A percentile compares a stretch with the other conserved stretches of the same genome.
phyloP scores from a whole-genome alignment of 2,888 invertebrate species.

The Oscheius myriophilus region DNA sequence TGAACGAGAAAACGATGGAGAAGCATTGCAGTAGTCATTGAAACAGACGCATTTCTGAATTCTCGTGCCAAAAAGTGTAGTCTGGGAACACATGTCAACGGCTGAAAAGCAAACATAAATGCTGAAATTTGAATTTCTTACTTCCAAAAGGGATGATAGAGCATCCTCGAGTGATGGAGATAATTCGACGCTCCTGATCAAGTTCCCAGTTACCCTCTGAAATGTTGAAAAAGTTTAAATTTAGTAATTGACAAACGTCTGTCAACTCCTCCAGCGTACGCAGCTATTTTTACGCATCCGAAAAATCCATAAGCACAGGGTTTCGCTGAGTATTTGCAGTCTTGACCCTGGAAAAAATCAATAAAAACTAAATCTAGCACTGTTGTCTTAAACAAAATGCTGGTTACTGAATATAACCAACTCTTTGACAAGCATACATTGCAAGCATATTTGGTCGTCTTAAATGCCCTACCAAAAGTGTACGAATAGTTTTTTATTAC shows the following conservation, averaged over 20 bases:
- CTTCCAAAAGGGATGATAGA: slow-evolving; percentile 63
- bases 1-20: not conserved
- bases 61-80: slow-evolving; percentile 59
- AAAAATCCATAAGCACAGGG: slow-evolving; percentile 56
- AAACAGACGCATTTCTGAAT: slow-evolving; percentile 65
- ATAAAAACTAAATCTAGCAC: too few relatives aligned
- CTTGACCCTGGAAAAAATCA: slow-evolving; percentile 29
- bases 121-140: slow-evolving; percentile 22
- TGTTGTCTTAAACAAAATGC: too few relatives aligned
- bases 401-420: too few relatives aligned
- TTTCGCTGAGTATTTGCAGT: slow-evolving; percentile 47
- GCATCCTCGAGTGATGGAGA: slow-evolving; percentile 66
- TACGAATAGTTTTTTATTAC: too few relatives aligned
- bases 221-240: slow-evolving; percentile 17
- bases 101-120: slow-evolving; percentile 39
- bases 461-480: too few relatives aligned
- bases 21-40: slow-evolving; percentile 63
- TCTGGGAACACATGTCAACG: slow-evolving; percentile 67
- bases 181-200: slow-evolving; percentile 60
- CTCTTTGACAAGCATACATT: too few relatives aligned
- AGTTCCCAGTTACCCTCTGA: slow-evolving; percentile 67
- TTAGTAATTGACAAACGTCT: slow-evolving; percentile 35
- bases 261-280: slow-evolving; percentile 53
- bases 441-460: too few relatives aligned
- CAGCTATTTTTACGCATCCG: slow-evolving; percentile 57